A percentile compares a stretch with the other conserved stretches of the same genome.
phyloP scores from a whole-genome alignment of 2,888 invertebrate species.

The Meloe dianella region DNA sequence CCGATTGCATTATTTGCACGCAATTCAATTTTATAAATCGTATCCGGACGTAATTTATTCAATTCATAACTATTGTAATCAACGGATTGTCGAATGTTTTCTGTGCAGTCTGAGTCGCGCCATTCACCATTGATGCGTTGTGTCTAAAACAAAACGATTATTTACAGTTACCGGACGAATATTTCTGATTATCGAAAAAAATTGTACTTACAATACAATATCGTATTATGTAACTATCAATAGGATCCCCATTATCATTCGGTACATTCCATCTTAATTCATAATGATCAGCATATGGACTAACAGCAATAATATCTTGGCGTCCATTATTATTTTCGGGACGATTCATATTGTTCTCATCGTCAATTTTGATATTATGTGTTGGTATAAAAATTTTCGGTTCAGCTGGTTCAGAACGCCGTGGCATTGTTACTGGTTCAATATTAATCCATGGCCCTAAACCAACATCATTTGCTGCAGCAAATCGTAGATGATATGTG shows the following conservation, averaged over 20 bases:
- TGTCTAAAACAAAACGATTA: conserved; percentile 60
- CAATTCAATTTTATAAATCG: conserved; percentile 83
- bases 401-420: conserved; percentile 77
- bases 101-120: conserved; percentile 65
- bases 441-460: conserved; percentile 69
- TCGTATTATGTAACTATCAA: conserved; percentile 80
- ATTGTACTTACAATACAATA: conserved; percentile 75
- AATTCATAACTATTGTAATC: conserved; percentile 72
- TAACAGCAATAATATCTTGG: conserved; percentile 62
- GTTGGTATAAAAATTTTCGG: conserved; percentile 67
- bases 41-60: conserved; percentile 74
- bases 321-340: conserved; percentile 55
- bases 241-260: conserved; percentile 87
- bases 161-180: not conserved
- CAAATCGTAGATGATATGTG: conserved; percentile 82
- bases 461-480: conserved; percentile 85
- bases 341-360: not conserved
- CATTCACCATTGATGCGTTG: conserved; percentile 72
- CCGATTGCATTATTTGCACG: conserved; percentile 87
- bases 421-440: conserved; percentile 71
- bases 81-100: conserved; percentile 67
- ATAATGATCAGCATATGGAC: conserved; percentile 77
- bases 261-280: conserved; percentile 86
- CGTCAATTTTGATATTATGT: conserved; percentile 47
- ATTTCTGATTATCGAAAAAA: not conserved